Evolutionary conservation across 2,888 invertebrate genomes (phyloP).

Genomic region (Athetis lepigone): DNA sequence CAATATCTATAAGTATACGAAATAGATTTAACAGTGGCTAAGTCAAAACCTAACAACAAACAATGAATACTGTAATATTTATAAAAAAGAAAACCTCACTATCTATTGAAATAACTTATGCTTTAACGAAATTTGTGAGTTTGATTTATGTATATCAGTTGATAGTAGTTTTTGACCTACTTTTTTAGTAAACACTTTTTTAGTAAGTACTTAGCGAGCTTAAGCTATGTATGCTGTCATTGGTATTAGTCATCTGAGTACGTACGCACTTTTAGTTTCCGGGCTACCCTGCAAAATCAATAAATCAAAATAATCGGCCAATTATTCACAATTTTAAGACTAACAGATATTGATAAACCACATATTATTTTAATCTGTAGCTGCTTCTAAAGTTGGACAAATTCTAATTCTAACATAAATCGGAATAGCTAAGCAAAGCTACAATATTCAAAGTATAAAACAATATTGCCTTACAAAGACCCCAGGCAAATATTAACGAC

Average conservation of each 20-base stretch:
- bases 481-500: slow-evolving; percentile 43
- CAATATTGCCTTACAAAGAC: slow-evolving; percentile 35
- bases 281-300: not conserved
- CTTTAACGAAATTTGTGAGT: not conserved
- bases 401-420: not conserved
- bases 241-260: not conserved
- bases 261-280: not conserved
- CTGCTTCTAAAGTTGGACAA: not conserved
- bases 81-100: too few relatives aligned
- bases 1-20: too few relatives aligned
- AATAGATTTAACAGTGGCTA: too few relatives aligned
- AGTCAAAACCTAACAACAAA: too few relatives aligned
- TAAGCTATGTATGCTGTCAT: not conserved
- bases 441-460: slow-evolving; percentile 22
- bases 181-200: slow-evolving; percentile 18
- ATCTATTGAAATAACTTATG: not conserved
- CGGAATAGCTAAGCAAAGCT: not conserved
- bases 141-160: slow-evolving; percentile 6
- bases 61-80: too few relatives aligned
- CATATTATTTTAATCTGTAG: not conserved
- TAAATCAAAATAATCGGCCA: not conserved
- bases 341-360: not conserved
- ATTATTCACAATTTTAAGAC: not conserved
- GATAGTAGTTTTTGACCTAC: slow-evolving; percentile 7
- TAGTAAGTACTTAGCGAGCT: not conserved